These are phyloP conservation scores for Neosilurus hyrtlii DNA, from an alignment of 2,797 vertebrate species.

Conservation along the genomic window DNA sequence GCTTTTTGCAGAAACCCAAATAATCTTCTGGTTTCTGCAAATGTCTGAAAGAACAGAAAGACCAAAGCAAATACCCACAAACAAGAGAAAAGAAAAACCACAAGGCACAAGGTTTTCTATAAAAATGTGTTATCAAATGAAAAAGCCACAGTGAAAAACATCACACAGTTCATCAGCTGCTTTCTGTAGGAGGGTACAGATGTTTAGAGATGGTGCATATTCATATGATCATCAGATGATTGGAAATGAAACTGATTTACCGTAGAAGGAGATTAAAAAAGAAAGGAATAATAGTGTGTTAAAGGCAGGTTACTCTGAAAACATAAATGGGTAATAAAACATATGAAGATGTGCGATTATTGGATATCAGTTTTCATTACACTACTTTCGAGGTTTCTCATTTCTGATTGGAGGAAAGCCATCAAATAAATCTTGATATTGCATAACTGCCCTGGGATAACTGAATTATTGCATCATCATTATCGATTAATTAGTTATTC, in stretches of 20 bases:
- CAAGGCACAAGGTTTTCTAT: background rate
- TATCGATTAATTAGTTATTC: no score
- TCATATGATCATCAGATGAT: slow-evolving; percentile 1
- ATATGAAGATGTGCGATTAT: no score
- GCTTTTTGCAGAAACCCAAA: background rate
- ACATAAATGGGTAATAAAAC: no score
- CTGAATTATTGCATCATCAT: no score
- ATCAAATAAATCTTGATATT: no score
- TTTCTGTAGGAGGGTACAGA: no score
- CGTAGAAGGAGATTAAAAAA: no score
- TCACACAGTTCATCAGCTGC: background rate
- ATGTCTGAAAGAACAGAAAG: background rate
- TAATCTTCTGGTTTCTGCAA: background rate
- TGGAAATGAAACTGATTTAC: background rate
- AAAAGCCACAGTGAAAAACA: background rate
- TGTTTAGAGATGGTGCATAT: background rate
- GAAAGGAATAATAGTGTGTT: background rate
- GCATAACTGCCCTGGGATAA: no score
- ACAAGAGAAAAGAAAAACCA: background rate
- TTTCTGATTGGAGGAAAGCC: no score
- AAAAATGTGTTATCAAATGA: background rate
- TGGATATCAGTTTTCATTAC: no score
- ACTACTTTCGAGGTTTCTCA: no score
- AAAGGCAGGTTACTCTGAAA: background rate
- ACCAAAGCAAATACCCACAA: background rate